Percentiles rank a stretch among this genome's conserved stretches.
Evolutionary conservation across 2,888 invertebrate genomes (phyloP).

Genomic region (Endomychus coccineus): DNA sequence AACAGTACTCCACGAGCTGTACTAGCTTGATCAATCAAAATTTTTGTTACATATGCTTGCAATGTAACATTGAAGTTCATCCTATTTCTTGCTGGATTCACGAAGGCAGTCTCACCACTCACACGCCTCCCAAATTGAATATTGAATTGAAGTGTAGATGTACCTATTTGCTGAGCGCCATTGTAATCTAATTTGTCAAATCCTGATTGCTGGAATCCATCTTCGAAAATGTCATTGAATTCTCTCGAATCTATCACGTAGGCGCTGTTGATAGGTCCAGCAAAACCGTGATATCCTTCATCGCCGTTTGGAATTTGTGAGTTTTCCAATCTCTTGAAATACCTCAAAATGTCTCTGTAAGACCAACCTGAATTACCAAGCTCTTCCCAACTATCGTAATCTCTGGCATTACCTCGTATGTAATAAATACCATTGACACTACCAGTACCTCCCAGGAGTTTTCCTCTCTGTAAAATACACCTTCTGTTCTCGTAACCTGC

Average conservation of each 20-base stretch:
- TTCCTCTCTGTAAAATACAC: conserved; percentile 76
- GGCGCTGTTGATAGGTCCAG: conserved; percentile 5
- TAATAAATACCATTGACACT: conserved; percentile 80
- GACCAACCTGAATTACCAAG: conserved; percentile 77
- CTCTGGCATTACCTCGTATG: conserved; percentile 65
- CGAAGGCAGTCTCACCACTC: conserved; percentile 73
- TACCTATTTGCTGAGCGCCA: conserved; percentile 59
- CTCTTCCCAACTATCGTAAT: conserved; percentile 76
- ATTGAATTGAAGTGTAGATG: conserved; percentile 55
- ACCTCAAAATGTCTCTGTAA: conserved; percentile 72
- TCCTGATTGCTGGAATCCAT: conserved; percentile 68
- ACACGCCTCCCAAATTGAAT: conserved; percentile 68
- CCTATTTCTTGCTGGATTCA: conserved; percentile 63
- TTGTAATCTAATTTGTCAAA: conserved; percentile 72
- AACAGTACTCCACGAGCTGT: conserved; percentile 67
- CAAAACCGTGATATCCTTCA: conserved; percentile 6
- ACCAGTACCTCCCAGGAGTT: conserved; percentile 76
- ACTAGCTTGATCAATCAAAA: conserved; percentile 59
- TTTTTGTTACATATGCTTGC: conserved; percentile 63
- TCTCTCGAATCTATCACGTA: not conserved
- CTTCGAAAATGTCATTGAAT: conserved; percentile 54
- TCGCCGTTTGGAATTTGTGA: conserved; percentile 7
- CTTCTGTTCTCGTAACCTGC: too few relatives aligned
- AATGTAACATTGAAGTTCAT: conserved; percentile 68
- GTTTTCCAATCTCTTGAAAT: conserved; percentile 74